Base-by-base conservation (phyloP, 2,888 invertebrate genomes). In the Diogma glabrata region DNA sequence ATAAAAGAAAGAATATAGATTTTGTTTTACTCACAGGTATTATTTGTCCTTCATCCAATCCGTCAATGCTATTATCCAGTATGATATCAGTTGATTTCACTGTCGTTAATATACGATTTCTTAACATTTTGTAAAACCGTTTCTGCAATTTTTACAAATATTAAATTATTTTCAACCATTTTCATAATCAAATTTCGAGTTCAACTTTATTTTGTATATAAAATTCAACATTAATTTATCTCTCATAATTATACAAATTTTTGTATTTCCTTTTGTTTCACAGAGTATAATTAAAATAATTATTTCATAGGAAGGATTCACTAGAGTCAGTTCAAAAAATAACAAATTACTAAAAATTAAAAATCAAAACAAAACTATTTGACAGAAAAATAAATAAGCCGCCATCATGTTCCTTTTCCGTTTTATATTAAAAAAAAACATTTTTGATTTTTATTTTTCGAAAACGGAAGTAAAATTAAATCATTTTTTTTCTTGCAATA, bases 361-460 rank as follows among this genome's bases (percentile, higher is more conserved):
- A 22, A 22, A 43, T 8, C 20, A 43, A 43, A 22, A 43, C 16
- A 28, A 10, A 28, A 28, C 23, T 22, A 22, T 43, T 43, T 43
- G 43, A 43, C 43, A 43, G 12, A 43, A 20, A 43, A 38, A 38
- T 38, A 38, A 38, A 8, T 19, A 22, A 43, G 43, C 43, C 22
- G 43, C 43, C 43, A 43, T 43, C 22, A 43, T 43, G 43, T 43
- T 43, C 43, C 43, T 43, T 43, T 43, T 43, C 43, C 43, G 43
- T 43, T 43, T 43, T 40, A 40, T 19, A 20, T 40, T 20, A 3
- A 40, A 40, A 40, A 36, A 7, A 20, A n/a, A n/a, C n/a, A n/a
- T 40, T 40, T 38, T 43, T 43, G 20, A 22, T 20, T 5, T 43
- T 22, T 22, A 43, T 22, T 7, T 22, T 22, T 43, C 43, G 43